phyloP scores from a whole-genome alignment of 2,888 invertebrate species.

The Tigriopus californicus region DNA sequence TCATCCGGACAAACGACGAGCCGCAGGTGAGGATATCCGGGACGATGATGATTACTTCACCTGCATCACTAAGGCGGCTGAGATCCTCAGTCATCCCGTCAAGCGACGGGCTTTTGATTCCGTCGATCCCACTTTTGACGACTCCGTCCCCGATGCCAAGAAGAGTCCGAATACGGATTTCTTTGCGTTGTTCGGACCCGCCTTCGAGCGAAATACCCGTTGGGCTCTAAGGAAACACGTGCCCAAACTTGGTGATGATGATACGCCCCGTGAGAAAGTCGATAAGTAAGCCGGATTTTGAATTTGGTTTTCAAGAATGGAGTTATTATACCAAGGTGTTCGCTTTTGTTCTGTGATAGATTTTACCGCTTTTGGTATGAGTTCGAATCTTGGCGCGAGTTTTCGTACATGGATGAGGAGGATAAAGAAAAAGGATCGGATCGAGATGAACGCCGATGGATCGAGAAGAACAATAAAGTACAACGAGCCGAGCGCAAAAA shows the following conservation, averaged over 20 bases:
- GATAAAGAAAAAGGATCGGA: slow-evolving; percentile 93
- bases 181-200: slow-evolving; percentile 33
- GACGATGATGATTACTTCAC: slow-evolving; percentile 93
- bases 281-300: slow-evolving; percentile 2
- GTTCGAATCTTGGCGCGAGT: slow-evolving; percentile 98
- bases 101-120: slow-evolving; percentile 86
- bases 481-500: slow-evolving; percentile 82
- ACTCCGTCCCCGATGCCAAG: slow-evolving; percentile 50
- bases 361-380: slow-evolving; percentile 98
- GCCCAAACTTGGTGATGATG: slow-evolving; percentile 57
- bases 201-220: slow-evolving; percentile 56
- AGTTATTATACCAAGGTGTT: background rate
- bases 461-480: slow-evolving; percentile 92
- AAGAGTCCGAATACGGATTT: slow-evolving; percentile 42
- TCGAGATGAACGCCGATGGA: slow-evolving; percentile 88
- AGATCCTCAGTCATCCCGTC: slow-evolving; percentile 57
- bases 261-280: slow-evolving; percentile 38
- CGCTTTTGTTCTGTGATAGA: background rate
- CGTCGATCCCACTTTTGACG: slow-evolving; percentile 83
- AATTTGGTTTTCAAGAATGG: background rate
- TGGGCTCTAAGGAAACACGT: slow-evolving; percentile 81
- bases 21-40: slow-evolving; percentile 63
- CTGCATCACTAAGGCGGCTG: slow-evolving; percentile 93
- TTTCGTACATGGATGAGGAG: slow-evolving; percentile 94
- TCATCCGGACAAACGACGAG: slow-evolving; percentile 94